Conservation (phyloP, 37 sponge, comb jelly and placozoan genomes). For the Aplysina aerophoba region DNA sequence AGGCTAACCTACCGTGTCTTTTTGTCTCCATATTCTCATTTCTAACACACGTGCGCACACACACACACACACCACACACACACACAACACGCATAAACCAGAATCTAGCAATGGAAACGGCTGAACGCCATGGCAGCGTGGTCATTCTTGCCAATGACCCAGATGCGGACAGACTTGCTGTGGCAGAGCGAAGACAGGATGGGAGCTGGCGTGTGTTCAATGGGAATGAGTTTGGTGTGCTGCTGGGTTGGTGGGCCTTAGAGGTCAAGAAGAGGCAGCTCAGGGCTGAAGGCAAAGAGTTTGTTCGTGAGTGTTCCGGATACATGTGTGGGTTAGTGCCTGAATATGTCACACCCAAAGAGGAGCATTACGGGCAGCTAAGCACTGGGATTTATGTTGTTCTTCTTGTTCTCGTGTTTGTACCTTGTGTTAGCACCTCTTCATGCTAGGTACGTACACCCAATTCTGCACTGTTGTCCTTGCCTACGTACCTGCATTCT, state of each 20-base stretch:
- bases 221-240: conserved; percentile 95
- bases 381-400: no score
- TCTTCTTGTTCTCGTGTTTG: no score
- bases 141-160: conserved; percentile 98
- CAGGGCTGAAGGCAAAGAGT: conserved; percentile 21
- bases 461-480: no score
- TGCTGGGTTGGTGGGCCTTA: conserved; percentile 91
- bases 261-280: conserved; percentile 73
- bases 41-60: not conserved
- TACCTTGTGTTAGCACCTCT: no score
- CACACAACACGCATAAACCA: not conserved
- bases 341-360: no score
- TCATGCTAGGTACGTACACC: no score
- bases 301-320: conserved; percentile 52
- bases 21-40: not conserved
- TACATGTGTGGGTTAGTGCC: not conserved
- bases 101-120: conserved; percentile 88
- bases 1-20: not conserved
- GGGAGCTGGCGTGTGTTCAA: conserved; percentile 89
- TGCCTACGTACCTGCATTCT: no score
- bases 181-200: conserved; percentile 78
- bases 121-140: conserved; percentile 60
- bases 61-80: not conserved
- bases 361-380: no score
- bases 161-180: conserved; percentile 95